phyloP scores from a whole-genome alignment of 1,140 invertebrate genomes.

The Microplitis mediator region DNA sequence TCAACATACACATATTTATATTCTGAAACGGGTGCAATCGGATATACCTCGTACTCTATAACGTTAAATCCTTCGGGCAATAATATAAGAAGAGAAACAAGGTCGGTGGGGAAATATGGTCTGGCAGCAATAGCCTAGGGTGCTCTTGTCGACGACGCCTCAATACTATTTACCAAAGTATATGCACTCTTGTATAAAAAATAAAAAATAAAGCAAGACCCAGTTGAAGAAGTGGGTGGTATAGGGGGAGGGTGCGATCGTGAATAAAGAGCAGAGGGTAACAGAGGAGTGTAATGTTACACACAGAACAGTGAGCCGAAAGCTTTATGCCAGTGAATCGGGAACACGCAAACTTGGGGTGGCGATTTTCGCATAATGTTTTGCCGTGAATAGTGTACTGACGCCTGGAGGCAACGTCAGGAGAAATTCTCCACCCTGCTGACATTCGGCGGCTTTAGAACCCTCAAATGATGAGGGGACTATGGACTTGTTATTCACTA shows the following conservation, averaged over 20 bases:
- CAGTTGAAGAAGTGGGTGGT: background rate
- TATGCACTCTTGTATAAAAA: background rate
- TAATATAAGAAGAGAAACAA: background rate
- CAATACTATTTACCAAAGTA: background rate
- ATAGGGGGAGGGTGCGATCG: background rate
- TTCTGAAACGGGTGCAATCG: conserved; percentile 9
- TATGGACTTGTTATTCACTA: no score
- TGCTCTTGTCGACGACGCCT: background rate
- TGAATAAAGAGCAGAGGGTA: background rate
- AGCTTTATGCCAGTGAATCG: conserved; percentile 8
- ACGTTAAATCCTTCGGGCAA: background rate
- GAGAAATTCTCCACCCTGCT: background rate
- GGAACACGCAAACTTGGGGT: conserved; percentile 11
- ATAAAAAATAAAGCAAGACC: background rate
- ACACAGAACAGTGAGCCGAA: background rate
- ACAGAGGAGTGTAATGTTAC: background rate
- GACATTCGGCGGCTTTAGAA: background rate
- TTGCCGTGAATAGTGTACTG: conserved; percentile 35
- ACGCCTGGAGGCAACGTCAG: conserved; percentile 38
- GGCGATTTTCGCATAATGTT: conserved; percentile 41
- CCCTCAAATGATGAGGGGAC: background rate
- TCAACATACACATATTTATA: background rate
- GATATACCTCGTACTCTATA: conserved; percentile 11
- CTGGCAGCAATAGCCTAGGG: background rate
- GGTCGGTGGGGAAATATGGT: background rate